Conservation (phyloP, 2,113 vertebrate genomes). For the Bufo gargarizans region DNA sequence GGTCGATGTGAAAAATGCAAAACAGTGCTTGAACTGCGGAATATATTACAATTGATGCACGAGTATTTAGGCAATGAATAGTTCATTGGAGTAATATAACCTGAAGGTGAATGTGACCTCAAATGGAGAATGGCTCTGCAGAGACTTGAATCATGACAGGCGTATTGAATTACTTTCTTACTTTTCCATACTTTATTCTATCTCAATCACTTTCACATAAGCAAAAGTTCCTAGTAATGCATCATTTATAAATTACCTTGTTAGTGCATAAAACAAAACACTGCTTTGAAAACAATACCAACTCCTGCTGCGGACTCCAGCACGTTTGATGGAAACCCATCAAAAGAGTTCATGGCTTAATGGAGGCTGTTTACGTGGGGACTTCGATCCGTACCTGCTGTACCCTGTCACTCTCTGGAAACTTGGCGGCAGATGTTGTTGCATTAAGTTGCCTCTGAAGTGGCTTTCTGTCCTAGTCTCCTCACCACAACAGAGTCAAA, state of each 20-base stretch:
- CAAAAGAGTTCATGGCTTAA: constrained; percentile 78
- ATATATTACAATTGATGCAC: constrained; percentile 42
- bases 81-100: background rate
- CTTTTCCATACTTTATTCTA: constrained; percentile 59
- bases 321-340: constrained; percentile 77
- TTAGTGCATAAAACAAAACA: constrained; percentile 76
- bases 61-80: constrained; percentile 31
- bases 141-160: constrained; percentile 61
- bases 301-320: constrained; percentile 70
- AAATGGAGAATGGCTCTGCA: constrained; percentile 39
- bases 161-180: constrained; percentile 57
- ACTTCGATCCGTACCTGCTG: constrained; percentile 84
- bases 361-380: constrained; percentile 72
- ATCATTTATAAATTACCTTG: constrained; percentile 85
- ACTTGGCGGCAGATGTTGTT: constrained; percentile 92
- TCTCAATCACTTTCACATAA: constrained; percentile 53
- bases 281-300: constrained; percentile 82
- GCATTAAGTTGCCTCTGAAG: constrained; percentile 91
- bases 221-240: constrained; percentile 68
- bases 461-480: constrained; percentile 84
- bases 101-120: constrained; percentile 64
- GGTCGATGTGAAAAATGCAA: constrained; percentile 9
- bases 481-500: constrained; percentile 85
- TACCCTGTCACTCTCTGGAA: constrained; percentile 85
- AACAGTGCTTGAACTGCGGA: constrained; percentile 9